Evolutionary conservation across 2,888 invertebrate species (phyloP), one percentile per base, ranked within the genome.

Genomic region (Lymantria monacha): DNA sequence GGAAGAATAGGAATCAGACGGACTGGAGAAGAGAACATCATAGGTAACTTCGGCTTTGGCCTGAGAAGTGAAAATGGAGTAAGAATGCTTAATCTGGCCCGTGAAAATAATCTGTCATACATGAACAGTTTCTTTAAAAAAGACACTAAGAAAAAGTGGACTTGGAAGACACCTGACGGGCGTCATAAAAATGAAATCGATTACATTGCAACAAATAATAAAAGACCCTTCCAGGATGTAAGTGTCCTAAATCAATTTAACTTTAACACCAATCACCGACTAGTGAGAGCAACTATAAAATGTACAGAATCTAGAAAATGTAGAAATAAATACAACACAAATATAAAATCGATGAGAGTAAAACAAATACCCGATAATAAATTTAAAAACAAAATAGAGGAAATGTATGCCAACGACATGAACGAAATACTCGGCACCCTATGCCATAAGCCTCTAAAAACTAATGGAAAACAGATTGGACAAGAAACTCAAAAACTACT

Each of bases 251-350:
- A 37, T 14, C 13, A 46, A 15, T 15, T 42, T 2, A 42, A 42
- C 11, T 42, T 42, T 5, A 42, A 42, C 10, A 42, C 42, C 3
- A 49, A 49, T 13, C 44, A 49, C 11, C 22, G 40, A 44, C 30
- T 44, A 10, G 30, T 42, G 1, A 9, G 42, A 9, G 15, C 15
- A 3, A 1, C 1, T 7, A 1, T 42, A 9, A 10, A 13, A 5
- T 3, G 9, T 15, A 15, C 3, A 8, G 30, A 22, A 10, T 5
- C 30, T n/a, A 42, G 30, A 30, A 42, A 42, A 42, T 1, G 5
- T 11, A 42, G 41, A 42, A 9, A 3, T 8, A 42, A 42, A 42
- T 9, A 1, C 3, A 42, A 15, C 7, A 2, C 41, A 42, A 42
- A n/a, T n/a, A n/a, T n/a, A n/a, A n/a, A n/a, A n/a, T n/a, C n/a